A percentile compares a stretch with the other conserved stretches of the same genome.
phyloP scores from a whole-genome alignment of 2,888 invertebrate genomes.

The Diogma glabrata region DNA sequence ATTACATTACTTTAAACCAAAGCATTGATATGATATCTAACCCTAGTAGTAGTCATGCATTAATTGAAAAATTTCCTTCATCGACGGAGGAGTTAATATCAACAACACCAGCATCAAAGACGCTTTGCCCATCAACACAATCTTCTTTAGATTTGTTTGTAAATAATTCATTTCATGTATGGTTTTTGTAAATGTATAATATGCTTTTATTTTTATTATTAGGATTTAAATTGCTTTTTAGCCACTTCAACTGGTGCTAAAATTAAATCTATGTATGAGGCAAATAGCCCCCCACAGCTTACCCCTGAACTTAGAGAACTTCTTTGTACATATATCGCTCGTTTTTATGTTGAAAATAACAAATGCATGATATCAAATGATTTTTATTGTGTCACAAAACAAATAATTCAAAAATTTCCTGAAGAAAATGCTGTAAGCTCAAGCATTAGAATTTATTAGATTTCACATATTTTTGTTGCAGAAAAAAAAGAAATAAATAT shows the following conservation, averaged over 20 bases:
- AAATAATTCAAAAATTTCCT: neutral
- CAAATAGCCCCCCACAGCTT: neutral
- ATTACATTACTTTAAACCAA: neutral
- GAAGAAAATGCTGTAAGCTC: neutral
- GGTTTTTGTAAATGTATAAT: neutral
- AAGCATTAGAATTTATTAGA: too few species aligned
- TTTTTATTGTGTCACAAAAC: neutral
- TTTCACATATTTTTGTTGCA: too few species aligned
- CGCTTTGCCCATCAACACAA: too few species aligned
- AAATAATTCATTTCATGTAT: neutral
- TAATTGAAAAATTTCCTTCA: neutral
- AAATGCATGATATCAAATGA: neutral
- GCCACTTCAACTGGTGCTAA: neutral
- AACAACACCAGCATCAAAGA: too few species aligned
- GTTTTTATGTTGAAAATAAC: neutral
- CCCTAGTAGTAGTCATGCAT: neutral
- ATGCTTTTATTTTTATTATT: neutral
- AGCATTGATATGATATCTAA: neutral
- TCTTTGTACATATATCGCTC: neutral
- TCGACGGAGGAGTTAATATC: neutral
- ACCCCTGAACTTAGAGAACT: neutral
- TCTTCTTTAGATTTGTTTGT: too few species aligned
- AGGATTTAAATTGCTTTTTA: neutral
- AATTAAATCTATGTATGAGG: neutral
- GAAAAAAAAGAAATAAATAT: too few species aligned